Evolutionary conservation across 2,888 invertebrate genomes (phyloP).

Genomic region (Apomyelois bistriatella): DNA sequence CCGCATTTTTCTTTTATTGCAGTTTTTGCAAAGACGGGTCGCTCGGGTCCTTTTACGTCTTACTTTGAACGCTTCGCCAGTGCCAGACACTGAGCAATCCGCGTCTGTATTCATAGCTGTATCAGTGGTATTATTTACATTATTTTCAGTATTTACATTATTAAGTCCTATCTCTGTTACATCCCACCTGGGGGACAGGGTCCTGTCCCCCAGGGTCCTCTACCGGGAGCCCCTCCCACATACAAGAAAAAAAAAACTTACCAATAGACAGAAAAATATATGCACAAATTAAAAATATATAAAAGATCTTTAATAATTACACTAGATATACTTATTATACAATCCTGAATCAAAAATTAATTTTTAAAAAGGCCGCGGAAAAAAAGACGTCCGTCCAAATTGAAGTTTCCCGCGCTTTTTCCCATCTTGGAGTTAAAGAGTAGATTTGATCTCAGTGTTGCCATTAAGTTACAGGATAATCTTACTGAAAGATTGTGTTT

Average conservation of each 20-base stretch:
- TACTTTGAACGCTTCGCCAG: not conserved
- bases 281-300: not conserved
- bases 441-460: no score
- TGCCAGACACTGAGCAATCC: not conserved
- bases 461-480: no score
- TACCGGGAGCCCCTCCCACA: not conserved
- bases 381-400: not conserved
- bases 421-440: no score
- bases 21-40: not conserved
- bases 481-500: no score
- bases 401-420: conserved; percentile 16
- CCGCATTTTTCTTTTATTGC: not conserved
- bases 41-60: not conserved
- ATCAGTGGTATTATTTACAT: not conserved
- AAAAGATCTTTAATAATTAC: not conserved
- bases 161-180: no score
- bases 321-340: not conserved
- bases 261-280: not conserved
- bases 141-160: not conserved
- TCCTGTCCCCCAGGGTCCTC: not conserved
- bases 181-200: not conserved
- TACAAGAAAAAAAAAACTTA: not conserved
- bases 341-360: not conserved
- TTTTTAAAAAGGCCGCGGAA: not conserved
- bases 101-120: not conserved